These are phyloP conservation scores for Cynoglossus semilaevis DNA, from an alignment of 2,113 vertebrate species.

Conservation along the genomic window DNA sequence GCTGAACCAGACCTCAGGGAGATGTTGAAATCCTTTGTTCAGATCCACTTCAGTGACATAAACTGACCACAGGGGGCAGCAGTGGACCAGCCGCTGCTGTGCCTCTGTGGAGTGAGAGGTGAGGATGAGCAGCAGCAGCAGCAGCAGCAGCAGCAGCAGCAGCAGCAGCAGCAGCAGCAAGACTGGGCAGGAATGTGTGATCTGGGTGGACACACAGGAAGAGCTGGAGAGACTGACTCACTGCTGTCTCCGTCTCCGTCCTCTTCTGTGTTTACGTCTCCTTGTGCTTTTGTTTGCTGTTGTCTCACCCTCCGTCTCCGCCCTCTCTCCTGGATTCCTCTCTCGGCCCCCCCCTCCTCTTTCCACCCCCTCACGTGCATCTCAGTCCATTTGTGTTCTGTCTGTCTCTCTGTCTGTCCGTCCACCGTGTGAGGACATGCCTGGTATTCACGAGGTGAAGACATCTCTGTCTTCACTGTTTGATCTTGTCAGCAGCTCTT, in stretches of 20 bases:
- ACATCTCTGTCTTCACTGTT: too few species aligned
- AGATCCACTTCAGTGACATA: too few species aligned
- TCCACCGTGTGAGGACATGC: constrained; percentile 54
- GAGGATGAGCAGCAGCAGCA: neutral
- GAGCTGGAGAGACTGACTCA: constrained; percentile 49
- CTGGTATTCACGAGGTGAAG: constrained; percentile 58
- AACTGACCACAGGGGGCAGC: too few species aligned
- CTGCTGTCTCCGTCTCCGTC: constrained; percentile 22
- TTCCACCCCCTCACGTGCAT: neutral
- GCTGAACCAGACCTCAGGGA: too few species aligned
- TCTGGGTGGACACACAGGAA: constrained; percentile 38
- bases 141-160: constrained; percentile 22
- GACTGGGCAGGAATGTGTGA: constrained; percentile 47
- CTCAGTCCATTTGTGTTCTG: neutral
- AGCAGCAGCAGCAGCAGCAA: constrained; percentile 34
- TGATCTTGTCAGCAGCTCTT: too few species aligned
- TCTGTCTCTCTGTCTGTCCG: neutral
- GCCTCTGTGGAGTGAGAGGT: too few species aligned
- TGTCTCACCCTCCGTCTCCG: constrained; percentile 3
- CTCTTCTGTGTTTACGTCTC: constrained; percentile 20
- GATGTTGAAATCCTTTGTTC: too few species aligned
- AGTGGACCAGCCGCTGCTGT: too few species aligned
- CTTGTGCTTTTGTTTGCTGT: constrained; percentile 1
- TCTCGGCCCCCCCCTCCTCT: neutral
- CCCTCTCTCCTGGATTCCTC: neutral